These are phyloP conservation scores for Bungarus multicinctus DNA, from an alignment of 2,113 vertebrate genomes.

Conservation along the genomic window DNA sequence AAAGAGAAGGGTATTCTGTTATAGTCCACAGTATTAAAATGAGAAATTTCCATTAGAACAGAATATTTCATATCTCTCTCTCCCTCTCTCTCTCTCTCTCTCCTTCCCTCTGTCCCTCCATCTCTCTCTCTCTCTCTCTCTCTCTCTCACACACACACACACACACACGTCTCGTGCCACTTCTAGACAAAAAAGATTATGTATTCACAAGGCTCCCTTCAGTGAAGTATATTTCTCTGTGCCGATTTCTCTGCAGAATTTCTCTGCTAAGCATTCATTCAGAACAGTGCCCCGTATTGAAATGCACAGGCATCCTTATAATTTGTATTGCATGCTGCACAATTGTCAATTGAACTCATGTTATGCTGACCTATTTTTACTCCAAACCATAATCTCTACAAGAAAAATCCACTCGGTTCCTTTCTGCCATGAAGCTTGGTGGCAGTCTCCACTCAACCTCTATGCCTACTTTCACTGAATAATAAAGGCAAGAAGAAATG, in stretches of 20 bases:
- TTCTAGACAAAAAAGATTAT: rapidly evolving
- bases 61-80: neutral
- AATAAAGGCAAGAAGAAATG: rapidly evolving
- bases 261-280: neutral
- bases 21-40: neutral
- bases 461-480: rapidly evolving
- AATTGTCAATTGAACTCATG: neutral
- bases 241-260: rapidly evolving
- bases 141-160: neutral
- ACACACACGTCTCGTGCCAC: neutral
- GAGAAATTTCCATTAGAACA: neutral
- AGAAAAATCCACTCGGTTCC: neutral
- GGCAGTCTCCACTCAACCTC: neutral
- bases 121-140: too few relatives aligned
- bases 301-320: neutral
- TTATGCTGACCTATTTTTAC: neutral
- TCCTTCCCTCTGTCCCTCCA: too few relatives aligned
- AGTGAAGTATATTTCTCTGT: rapidly evolving
- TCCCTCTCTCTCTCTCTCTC: neutral
- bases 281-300: neutral
- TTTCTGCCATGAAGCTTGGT: neutral
- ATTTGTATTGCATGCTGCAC: neutral
- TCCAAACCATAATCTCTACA: rapidly evolving
- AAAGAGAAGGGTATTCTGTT: neutral
- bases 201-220: neutral